Evolutionary conservation across 2,797 vertebrate species (phyloP), one percentile per base, ranked within the genome.

Genomic region (Cossypha polioptera): DNA sequence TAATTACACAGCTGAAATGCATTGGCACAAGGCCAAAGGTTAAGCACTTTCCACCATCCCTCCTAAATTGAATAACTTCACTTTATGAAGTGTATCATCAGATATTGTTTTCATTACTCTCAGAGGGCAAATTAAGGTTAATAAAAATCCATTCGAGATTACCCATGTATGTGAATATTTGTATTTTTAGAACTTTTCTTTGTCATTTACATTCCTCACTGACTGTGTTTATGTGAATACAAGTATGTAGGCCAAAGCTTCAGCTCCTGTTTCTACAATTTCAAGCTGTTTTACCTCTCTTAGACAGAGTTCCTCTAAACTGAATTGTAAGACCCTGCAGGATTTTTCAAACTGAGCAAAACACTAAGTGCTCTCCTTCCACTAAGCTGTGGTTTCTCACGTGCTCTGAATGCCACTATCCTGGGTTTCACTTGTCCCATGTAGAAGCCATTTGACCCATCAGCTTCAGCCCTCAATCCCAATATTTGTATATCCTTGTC

Each of bases 1-100:
- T 95, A 96, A 96, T 97, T 95, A 74, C 71, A 61, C 24, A 67
- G 74, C 92, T 95, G 90, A 96, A 90, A 88, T 79, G 29, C 63
- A 13, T 47, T 96, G 90, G 83, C 80, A 89, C 35, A 71, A 86
- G 74, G 80, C 88, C 88, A 95, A 78, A 94, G 95, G 91, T 79
- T 88, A 67, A 95, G 77, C 74, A 71, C 71, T 61, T 92, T 88
- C 80, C n/a, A 71, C 85, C 38, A 61, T 83, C 75, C n/a, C 42
- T 83, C 67, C 75, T 86, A 77, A 91, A 95, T 61, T 79, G 81
- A 95, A 61, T 90, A 94, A 89, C 81, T 96, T 92, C 57, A 66
- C 48, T 95, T 93, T 82, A 91, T 94, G 78, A 87, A 76, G 59
- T 94, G 67, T 74, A 74, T 89, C 40, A 67, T 85, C 81, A 91